phyloP scores from a whole-genome alignment of 1,140 invertebrate species.

The Lasaia peninsularis region DNA sequence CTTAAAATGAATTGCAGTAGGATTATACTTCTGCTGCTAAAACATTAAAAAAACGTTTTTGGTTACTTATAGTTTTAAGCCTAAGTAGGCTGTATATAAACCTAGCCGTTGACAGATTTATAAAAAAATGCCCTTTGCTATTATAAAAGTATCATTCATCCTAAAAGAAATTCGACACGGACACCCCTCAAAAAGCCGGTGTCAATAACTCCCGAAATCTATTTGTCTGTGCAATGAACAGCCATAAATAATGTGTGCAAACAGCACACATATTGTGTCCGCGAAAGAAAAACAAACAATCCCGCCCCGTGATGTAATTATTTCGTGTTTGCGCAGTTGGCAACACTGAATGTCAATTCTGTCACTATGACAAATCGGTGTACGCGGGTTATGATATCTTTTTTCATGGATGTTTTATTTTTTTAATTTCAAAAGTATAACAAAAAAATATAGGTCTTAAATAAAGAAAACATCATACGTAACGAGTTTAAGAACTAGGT shows the following conservation, averaged over 20 bases:
- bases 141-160: not conserved
- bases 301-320: constrained; percentile 31
- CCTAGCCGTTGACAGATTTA: not conserved
- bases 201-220: constrained; percentile 38
- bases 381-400: constrained; percentile 21
- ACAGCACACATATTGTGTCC: constrained; percentile 34
- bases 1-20: no score
- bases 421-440: not conserved
- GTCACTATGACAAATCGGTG: constrained; percentile 31
- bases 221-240: constrained; percentile 42
- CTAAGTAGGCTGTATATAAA: no score
- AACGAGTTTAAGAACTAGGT: no score
- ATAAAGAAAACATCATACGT: no score
- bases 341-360: constrained; percentile 25
- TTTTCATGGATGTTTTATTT: not conserved
- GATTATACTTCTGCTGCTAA: no score
- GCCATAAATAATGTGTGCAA: constrained; percentile 43
- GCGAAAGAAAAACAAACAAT: constrained; percentile 39
- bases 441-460: not conserved
- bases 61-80: no score
- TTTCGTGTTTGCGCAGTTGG: constrained; percentile 44
- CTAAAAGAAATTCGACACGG: constrained; percentile 6
- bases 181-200: constrained; percentile 26
- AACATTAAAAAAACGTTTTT: no score
- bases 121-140: not conserved